Base-by-base conservation (phyloP, 2,888 invertebrate genomes). In the Phengaris alcon region DNA sequence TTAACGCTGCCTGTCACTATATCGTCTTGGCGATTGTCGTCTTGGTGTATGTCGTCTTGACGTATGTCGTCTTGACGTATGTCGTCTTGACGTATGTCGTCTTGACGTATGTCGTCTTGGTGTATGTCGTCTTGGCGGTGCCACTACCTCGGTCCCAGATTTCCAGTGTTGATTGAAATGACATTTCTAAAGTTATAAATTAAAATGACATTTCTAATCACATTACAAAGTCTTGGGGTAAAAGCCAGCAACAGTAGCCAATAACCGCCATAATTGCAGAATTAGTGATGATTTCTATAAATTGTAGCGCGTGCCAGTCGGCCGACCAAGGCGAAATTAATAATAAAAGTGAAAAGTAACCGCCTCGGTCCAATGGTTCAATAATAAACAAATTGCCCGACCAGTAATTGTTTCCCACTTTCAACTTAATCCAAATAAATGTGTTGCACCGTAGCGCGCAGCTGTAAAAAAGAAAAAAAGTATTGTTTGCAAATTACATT, bases 261-360 rank as follows among this genome's bases (percentile, higher is more conserved):
- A 13, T 59, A 59, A 5, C 52, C 52, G 54, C 76, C 70, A 75
- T 79, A 77, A 79, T 76, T 51, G 77, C 54, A 73, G 68, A 74
- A 77, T 75, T 35, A 54, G 76, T 52, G 76, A 78, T 78, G 77
- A 77, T 76, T 57, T 64, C 76, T 64, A 69, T 74, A 76, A 77
- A 77, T 79, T 77, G 59, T 75, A 76, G 77, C 78, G 77, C 77
- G 79, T 77, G 77, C 73, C 78, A 76, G 54, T 76, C 74, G 75
- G 72, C 75, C 76, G 75, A 73, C 73, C 76, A 75, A 77, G 78
- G 75, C 75, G 68, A 76, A 79, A 75, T 69, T 77, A 73, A 77
- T 77, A 75, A 76, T 75, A 74, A 75, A 77, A 78, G 77, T 76
- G 76, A 79, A 79, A 78, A 77, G 76, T 77, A 76, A 76, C 75